A percentile compares a stretch with the other conserved stretches of the same genome.
Evolutionary conservation across 2,888 invertebrate genomes (phyloP).

Genomic region (Ametastegia equiseti): DNA sequence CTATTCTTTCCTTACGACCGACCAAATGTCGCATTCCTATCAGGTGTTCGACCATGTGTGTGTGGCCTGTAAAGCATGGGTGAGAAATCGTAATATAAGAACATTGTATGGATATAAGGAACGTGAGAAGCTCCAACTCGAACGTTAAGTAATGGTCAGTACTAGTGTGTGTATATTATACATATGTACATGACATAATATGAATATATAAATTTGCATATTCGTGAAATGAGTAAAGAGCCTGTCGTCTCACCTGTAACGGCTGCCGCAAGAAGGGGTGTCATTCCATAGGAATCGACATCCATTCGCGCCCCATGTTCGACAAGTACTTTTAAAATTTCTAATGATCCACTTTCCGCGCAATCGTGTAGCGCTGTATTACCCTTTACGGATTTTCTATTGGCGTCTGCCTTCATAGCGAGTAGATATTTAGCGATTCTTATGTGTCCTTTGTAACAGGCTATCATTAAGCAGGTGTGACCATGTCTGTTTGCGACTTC

Average conservation of each 20-base stretch:
- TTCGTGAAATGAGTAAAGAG: not conserved
- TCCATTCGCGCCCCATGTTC: slow-evolving; percentile 94
- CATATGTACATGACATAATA: too few species aligned
- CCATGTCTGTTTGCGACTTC: slow-evolving; percentile 97
- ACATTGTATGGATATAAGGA: not conserved
- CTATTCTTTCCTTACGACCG: slow-evolving; percentile 88
- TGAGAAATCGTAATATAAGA: not conserved
- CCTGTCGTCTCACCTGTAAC: slow-evolving; percentile 80
- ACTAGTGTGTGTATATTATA: too few species aligned
- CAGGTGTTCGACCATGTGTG: slow-evolving; percentile 94
- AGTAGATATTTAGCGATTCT: slow-evolving; percentile 94
- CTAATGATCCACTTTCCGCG: slow-evolving; percentile 96
- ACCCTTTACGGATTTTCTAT: slow-evolving; percentile 93
- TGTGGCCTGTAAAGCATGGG: slow-evolving; percentile 82
- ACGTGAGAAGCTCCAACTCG: not conserved
- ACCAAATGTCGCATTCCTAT: slow-evolving; percentile 83
- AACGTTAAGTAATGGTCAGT: too few species aligned
- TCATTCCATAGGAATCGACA: slow-evolving; percentile 97
- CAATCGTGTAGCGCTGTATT: slow-evolving; percentile 99
- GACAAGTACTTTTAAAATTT: slow-evolving; percentile 93
- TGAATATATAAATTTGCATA: not conserved
- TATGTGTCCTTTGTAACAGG: slow-evolving; percentile 96
- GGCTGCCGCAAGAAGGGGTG: slow-evolving; percentile 94
- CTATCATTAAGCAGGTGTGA: slow-evolving; percentile 98
- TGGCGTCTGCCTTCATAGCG: slow-evolving; percentile 92